Percentiles rank a stretch among this genome's conserved stretches.
Evolutionary conservation across 2,113 vertebrate species (phyloP).

Genomic region (Campylorhamphus procurvoides): DNA sequence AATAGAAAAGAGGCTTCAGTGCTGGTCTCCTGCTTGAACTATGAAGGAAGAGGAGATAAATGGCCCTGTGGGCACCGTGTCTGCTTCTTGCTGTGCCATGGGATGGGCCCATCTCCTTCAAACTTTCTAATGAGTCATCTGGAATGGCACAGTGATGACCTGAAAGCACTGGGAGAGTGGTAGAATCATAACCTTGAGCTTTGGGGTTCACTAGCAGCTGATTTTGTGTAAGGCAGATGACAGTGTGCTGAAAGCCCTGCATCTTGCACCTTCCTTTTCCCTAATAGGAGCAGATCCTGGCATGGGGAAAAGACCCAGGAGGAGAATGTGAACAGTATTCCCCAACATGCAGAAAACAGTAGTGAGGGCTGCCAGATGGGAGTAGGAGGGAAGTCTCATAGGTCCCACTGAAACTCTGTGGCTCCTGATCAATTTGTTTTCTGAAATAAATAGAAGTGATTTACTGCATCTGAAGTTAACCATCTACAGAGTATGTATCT

Average conservation of each 20-base stretch:
- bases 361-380: background rate
- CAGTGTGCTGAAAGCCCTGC: background rate
- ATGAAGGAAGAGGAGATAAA: background rate
- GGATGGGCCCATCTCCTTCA: background rate
- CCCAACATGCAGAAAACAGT: background rate
- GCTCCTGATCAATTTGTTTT: background rate
- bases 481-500: background rate
- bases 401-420: background rate
- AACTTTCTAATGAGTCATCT: background rate
- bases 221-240: background rate
- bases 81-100: background rate
- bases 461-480: background rate
- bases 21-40: background rate
- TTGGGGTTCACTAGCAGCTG: background rate
- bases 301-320: background rate
- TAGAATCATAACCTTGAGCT: background rate
- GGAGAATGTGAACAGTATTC: background rate
- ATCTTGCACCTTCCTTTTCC: background rate
- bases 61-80: too few relatives aligned
- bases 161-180: background rate
- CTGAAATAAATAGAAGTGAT: background rate
- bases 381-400: background rate
- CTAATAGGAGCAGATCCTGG: background rate
- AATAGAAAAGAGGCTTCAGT: background rate
- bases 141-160: background rate